A percentile compares a stretch with the other conserved stretches of the same genome.
These are phyloP conservation scores for Leptopilina drosophilae DNA, from an alignment of 2,888 invertebrate species.

Conservation along the genomic window DNA sequence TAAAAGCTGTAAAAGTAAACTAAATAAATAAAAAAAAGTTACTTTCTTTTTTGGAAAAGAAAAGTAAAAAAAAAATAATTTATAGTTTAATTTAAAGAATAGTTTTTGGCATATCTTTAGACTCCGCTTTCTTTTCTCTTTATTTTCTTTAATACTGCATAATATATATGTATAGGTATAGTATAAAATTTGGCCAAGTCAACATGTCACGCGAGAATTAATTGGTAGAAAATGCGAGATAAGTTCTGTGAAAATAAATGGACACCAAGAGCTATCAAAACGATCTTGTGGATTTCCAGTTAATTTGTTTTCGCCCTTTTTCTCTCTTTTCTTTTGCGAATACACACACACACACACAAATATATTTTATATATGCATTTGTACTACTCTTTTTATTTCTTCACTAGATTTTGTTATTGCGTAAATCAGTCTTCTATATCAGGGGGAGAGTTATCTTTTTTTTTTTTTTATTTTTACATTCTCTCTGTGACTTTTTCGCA, in stretches of 20 bases:
- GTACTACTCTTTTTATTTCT: slow-evolving; percentile 19
- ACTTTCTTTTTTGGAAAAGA: no score
- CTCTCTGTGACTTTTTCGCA: background rate
- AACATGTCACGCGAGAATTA: slow-evolving; percentile 3
- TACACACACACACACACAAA: no score
- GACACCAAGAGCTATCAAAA: slow-evolving; percentile 17
- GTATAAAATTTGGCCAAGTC: background rate
- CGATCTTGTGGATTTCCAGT: slow-evolving; percentile 21
- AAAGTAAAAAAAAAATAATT: no score
- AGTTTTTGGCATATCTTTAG: background rate
- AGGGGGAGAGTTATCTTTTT: background rate
- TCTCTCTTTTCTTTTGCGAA: slow-evolving; percentile 4
- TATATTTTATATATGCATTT: no score
- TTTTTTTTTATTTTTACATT: background rate
- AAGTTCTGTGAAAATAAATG: slow-evolving; percentile 10
- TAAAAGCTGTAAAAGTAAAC: no score
- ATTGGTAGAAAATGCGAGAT: slow-evolving; percentile 14
- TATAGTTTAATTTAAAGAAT: background rate
- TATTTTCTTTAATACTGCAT: background rate
- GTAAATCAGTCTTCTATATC: background rate
- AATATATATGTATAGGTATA: no score
- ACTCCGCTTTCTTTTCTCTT: background rate
- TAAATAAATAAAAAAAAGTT: no score
- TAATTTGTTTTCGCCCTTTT: slow-evolving; percentile 11
- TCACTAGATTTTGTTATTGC: slow-evolving; percentile 6